Percentiles rank a stretch among this genome's conserved stretches.
phyloP scores from a whole-genome alignment of 2,888 invertebrate genomes.

The Platycnemis pennipes region DNA sequence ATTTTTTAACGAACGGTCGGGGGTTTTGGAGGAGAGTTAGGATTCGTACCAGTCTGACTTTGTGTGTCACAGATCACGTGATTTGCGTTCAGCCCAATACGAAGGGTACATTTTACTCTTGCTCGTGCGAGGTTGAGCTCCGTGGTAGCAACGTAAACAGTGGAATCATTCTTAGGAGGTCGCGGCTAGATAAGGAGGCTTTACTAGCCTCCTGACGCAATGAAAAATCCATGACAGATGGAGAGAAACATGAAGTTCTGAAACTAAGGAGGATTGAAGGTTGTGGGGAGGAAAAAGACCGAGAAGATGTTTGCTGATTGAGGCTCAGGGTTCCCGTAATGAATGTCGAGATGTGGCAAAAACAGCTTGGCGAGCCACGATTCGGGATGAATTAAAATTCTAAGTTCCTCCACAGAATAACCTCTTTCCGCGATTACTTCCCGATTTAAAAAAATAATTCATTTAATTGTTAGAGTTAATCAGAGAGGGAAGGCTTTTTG shows the following conservation, averaged over 20 bases:
- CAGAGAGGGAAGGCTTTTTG: too few species aligned
- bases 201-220: neutral
- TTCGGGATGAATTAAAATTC: neutral
- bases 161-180: too few species aligned
- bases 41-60: too few species aligned
- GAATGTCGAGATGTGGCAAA: neutral
- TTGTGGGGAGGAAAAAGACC: neutral
- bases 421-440: neutral
- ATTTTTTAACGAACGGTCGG: neutral
- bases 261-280: neutral
- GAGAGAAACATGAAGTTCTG: neutral
- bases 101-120: too few species aligned
- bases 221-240: neutral
- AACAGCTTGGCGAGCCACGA: neutral
- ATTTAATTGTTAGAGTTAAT: too few species aligned
- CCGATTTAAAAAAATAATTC: neutral
- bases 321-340: neutral
- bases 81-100: too few species aligned
- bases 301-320: constrained; percentile 4
- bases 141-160: too few species aligned
- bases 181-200: neutral
- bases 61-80: too few species aligned
- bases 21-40: too few species aligned
- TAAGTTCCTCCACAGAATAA: neutral
- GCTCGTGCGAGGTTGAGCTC: too few species aligned